Conservation (phyloP, 1,140 invertebrate genomes). For the Scaptomyza hsui region DNA sequence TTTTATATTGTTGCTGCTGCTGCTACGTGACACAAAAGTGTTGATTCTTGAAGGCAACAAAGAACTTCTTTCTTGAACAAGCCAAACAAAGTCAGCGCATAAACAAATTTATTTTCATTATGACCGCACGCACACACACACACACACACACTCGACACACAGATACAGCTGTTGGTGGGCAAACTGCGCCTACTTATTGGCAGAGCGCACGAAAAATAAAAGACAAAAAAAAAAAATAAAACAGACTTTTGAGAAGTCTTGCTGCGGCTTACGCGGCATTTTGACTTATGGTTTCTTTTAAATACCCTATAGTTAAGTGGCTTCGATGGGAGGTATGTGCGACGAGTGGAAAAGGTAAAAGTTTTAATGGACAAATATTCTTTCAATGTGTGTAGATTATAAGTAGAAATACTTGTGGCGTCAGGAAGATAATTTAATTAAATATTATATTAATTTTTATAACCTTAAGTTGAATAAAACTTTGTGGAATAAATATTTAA, state of each 20-base stretch:
- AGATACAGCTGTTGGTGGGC: conserved; percentile 4
- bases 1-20: background rate
- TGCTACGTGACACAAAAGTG: conserved; percentile 65
- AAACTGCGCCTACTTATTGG: conserved; percentile 39
- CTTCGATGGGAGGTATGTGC: background rate
- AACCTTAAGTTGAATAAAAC: too few species aligned
- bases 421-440: too few species aligned
- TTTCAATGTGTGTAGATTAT: too few species aligned
- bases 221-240: too few species aligned
- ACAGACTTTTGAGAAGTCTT: conserved; percentile 7
- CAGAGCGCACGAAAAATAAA: background rate
- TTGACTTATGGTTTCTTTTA: conserved; percentile 24
- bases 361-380: too few species aligned
- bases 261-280: conserved; percentile 34
- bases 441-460: too few species aligned
- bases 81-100: conserved; percentile 49
- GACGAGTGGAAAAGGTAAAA: background rate
- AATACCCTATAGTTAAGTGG: conserved; percentile 11
- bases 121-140: conserved; percentile 32
- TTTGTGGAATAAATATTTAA: too few species aligned
- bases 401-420: too few species aligned
- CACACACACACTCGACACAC: conserved; percentile 1
- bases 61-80: conserved; percentile 57
- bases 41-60: conserved; percentile 55
- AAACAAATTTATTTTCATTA: conserved; percentile 75